Evolutionary conservation across 2,113 vertebrate species (phyloP).

Genomic region (Dicerorhinus sumatrensis): DNA sequence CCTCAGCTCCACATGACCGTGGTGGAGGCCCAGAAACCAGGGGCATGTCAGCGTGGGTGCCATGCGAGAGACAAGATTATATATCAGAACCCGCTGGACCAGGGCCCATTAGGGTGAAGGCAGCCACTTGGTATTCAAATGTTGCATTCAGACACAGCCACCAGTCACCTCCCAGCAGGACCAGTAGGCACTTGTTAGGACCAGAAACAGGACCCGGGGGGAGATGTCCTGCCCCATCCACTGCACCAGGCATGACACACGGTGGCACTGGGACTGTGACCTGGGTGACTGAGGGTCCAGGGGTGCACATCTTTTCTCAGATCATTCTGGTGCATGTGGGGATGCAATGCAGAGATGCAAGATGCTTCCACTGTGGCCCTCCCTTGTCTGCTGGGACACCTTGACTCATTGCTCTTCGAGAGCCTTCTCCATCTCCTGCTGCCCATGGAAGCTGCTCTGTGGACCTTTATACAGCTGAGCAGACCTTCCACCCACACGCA

Average conservation of each 20-base stretch:
- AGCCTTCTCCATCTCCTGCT: not conserved
- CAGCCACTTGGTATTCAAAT: not conserved
- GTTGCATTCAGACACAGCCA: not conserved
- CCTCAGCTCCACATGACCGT: not conserved
- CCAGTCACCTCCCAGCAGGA: not conserved
- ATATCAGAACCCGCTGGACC: not conserved
- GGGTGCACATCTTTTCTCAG: not conserved
- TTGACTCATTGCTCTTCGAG: not conserved
- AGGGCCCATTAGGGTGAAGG: not conserved
- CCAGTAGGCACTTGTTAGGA: not conserved
- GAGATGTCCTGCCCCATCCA: not conserved
- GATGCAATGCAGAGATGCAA: rapidly evolving
- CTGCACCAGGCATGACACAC: rapidly evolving
- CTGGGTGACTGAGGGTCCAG: rapidly evolving
- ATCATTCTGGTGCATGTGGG: rapidly evolving
- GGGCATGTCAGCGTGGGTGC: not conserved
- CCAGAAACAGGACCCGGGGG: rapidly evolving
- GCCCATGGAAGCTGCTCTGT: not conserved
- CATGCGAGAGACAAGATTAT: not conserved
- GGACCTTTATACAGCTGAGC: not conserved
- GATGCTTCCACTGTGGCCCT: not conserved
- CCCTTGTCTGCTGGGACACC: not conserved
- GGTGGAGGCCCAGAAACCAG: not conserved
- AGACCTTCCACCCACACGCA: rapidly evolving
- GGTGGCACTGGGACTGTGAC: rapidly evolving